A percentile compares a stretch with the other conserved stretches of the same genome.
These are phyloP conservation scores for Kryptopterus vitreolus DNA, from an alignment of 2,797 vertebrate species.

Conservation along the genomic window DNA sequence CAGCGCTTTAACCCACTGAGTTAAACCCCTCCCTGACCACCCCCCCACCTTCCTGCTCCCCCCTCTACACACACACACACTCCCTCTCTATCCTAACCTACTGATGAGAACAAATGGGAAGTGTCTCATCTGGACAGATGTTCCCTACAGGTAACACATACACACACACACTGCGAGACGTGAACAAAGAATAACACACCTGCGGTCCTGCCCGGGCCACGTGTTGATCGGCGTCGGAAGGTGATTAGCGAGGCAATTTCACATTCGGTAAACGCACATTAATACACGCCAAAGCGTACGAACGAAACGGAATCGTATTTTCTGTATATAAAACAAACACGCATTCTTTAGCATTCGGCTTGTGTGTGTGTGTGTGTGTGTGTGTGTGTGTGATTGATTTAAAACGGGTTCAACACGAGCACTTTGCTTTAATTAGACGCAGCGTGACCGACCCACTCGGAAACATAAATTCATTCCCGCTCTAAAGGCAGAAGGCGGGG, in stretches of 20 bases:
- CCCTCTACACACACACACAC: constrained; percentile 24
- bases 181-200: constrained; percentile 19
- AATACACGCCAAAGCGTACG: constrained; percentile 18
- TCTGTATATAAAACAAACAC: too few relatives aligned
- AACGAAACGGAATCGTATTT: background rate
- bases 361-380: constrained; percentile 18
- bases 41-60: too few relatives aligned
- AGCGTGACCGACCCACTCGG: constrained; percentile 64
- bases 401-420: constrained; percentile 66
- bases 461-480: constrained; percentile 65
- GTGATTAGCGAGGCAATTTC: constrained; percentile 16
- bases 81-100: constrained; percentile 13
- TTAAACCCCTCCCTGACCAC: too few relatives aligned
- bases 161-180: constrained; percentile 16
- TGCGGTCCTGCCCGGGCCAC: background rate
- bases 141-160: constrained; percentile 21
- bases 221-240: constrained; percentile 14
- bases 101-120: constrained; percentile 50
- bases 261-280: constrained; percentile 19
- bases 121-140: constrained; percentile 48
- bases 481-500: constrained; percentile 24
- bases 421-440: constrained; percentile 74
- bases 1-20: too few relatives aligned
- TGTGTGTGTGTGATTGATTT: constrained; percentile 49
- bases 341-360: too few relatives aligned